phyloP scores from a whole-genome alignment of 2,113 vertebrate genomes.

The Hystrix cristata region DNA sequence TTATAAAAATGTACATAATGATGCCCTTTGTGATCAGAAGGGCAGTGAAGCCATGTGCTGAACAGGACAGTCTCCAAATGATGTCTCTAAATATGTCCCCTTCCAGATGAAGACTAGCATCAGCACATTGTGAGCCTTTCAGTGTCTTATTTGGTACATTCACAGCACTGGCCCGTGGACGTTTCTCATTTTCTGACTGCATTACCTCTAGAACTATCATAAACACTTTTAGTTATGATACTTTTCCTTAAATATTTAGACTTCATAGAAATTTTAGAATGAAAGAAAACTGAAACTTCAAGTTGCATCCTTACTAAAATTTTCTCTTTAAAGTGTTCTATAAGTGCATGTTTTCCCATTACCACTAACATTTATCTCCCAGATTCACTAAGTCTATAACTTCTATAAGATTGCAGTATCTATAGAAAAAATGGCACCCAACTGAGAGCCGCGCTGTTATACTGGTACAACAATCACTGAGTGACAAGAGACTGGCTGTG shows the following conservation, averaged over 20 bases:
- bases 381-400: not conserved
- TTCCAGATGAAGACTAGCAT: not conserved
- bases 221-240: conserved; percentile 36
- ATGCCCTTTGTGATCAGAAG: conserved; percentile 12
- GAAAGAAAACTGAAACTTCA: conserved; percentile 59
- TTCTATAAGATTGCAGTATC: not conserved
- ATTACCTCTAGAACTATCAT: conserved; percentile 15
- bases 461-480: not conserved
- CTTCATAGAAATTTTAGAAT: conserved; percentile 50
- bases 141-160: not conserved
- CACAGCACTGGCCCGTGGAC: not conserved
- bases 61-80: not conserved
- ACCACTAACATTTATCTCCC: not conserved
- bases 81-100: not conserved
- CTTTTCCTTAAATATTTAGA: conserved; percentile 53
- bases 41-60: not conserved
- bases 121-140: not conserved
- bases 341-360: not conserved
- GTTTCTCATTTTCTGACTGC: conserved; percentile 5
- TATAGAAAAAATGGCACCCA: not conserved
- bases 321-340: conserved; percentile 9
- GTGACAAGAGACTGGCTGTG: not conserved
- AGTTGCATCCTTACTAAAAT: conserved; percentile 13
- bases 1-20: conserved; percentile 33
- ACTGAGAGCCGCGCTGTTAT: not conserved